Conservation (phyloP, 2,888 invertebrate species). For the Tyria jacobaeae region DNA sequence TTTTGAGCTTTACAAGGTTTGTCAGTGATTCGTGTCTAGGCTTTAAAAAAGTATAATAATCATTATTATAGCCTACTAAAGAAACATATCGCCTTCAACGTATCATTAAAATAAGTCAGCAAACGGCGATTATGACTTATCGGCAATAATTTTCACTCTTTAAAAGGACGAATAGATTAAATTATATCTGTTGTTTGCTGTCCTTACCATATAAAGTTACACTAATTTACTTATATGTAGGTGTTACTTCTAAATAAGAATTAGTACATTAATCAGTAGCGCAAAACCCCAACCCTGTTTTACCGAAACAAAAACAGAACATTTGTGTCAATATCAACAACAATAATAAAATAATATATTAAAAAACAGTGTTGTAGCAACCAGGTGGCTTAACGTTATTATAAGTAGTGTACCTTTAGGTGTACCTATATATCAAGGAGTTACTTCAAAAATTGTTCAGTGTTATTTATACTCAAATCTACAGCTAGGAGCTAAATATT, state of each 20-base stretch:
- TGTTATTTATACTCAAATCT: not conserved
- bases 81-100: too few species aligned
- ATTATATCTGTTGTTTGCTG: too few species aligned
- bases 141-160: too few species aligned
- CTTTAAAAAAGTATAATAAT: too few species aligned
- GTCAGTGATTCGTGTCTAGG: too few species aligned
- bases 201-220: not conserved
- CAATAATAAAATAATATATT: too few species aligned
- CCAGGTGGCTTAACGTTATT: constrained; percentile 20
- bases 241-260: not conserved
- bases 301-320: constrained; percentile 4
- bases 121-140: too few species aligned
- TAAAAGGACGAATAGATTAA: too few species aligned
- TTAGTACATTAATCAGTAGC: not conserved
- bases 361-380: constrained; percentile 3
- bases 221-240: not conserved
- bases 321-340: constrained; percentile 18
- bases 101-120: too few species aligned
- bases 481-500: too few species aligned
- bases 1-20: too few species aligned
- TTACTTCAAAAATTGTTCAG: not conserved
- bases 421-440: not conserved
- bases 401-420: not conserved
- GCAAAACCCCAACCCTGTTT: not conserved
- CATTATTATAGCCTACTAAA: too few species aligned